Evolutionary conservation across 1,140 invertebrate species (phyloP), one percentile per base, ranked within the genome.

Genomic region (Pteromalus puparum): DNA sequence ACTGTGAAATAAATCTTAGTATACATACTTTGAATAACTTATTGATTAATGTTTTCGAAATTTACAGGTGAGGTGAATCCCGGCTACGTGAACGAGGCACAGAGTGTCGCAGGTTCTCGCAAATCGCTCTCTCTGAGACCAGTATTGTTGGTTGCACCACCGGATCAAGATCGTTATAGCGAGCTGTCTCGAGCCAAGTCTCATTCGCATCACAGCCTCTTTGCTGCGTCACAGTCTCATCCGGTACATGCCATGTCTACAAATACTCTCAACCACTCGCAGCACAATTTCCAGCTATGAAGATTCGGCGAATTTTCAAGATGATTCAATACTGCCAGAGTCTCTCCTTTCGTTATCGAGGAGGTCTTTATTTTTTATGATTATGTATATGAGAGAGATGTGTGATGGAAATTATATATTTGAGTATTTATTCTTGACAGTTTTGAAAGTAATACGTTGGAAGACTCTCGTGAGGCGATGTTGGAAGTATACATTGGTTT

Each of bases 111-210:
- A 9, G 97, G 97, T 0, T 97, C 97, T 1, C 92, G 97, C 78
- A 98, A 98, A 90, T 97, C 97, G 0, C 92, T 97, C 18, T 97
- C 97, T 83, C 93, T 98, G 24, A 97, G 98, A 92, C 97, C 97
- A 7, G 97, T 98, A 0, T 92, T 98, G 73, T 90, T 97, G 86
- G 96, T 97, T 92, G 96, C 96, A 46, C 96, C 96, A 28, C 94
- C 94, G 9, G 94, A 94, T 53, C 93, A 92, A 77, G 92, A 93
- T 53, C 90, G 92, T 72, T 93, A 93, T 83, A 93, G 92, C 72
- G 92, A 93, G 83, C 84, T 93, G n/a, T 93, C 92, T 1, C 89
- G 92, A 67, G 92, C 91, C 10, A 93, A 93, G 83, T 93, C 92
- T 2, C 92, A 93, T 79, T 93, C 92, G 7, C 92, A 93, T 87